A percentile compares a stretch with the other conserved stretches of the same genome.
These are phyloP conservation scores for Bos indicus DNA, from an alignment of 2,113 vertebrate genomes.

Conservation along the genomic window DNA sequence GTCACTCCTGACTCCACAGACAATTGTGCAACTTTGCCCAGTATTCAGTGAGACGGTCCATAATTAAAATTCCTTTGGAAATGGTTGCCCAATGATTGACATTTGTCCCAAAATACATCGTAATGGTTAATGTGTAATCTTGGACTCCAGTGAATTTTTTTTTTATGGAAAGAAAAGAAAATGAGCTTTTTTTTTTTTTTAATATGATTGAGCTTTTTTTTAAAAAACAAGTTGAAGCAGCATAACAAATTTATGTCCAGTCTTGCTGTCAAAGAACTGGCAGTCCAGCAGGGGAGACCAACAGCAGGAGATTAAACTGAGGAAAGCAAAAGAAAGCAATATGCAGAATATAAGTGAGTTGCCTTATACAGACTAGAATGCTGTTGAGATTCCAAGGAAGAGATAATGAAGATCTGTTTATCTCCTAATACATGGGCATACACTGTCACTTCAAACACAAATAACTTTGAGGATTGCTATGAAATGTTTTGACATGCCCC, in stretches of 20 bases:
- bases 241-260: background rate
- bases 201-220: background rate
- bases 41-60: constrained; percentile 61
- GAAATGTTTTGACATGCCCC: background rate
- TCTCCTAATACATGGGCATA: background rate
- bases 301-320: background rate
- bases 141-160: background rate
- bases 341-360: background rate
- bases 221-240: background rate
- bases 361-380: background rate
- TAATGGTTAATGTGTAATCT: constrained; percentile 31
- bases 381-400: background rate
- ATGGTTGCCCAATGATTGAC: constrained; percentile 52
- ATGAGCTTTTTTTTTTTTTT: background rate
- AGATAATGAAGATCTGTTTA: background rate
- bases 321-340: background rate
- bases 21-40: constrained; percentile 69
- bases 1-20: constrained; percentile 41
- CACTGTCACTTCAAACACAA: background rate
- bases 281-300: background rate
- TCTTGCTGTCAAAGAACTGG: background rate
- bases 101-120: constrained; percentile 51
- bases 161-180: background rate
- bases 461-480: background rate
- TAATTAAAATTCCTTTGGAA: constrained; percentile 74